These are phyloP conservation scores for Muscicapa adusta DNA, from an alignment of 2,113 vertebrate genomes.

Conservation along the genomic window DNA sequence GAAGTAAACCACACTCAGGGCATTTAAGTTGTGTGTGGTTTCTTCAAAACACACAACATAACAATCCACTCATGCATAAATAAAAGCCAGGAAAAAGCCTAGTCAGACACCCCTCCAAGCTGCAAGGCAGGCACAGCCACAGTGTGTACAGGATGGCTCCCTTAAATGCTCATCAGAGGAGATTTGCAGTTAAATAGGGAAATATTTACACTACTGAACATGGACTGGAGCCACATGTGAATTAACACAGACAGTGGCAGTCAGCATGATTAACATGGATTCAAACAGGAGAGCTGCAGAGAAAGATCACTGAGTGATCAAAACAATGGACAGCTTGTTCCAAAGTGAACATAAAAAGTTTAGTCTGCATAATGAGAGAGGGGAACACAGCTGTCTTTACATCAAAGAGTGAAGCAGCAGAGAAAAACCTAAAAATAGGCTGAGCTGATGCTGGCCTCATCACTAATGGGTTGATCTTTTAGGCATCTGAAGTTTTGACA, in stretches of 20 bases:
- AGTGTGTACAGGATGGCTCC: background rate
- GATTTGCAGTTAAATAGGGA: background rate
- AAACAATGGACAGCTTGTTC: slow-evolving; percentile 43
- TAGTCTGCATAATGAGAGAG: background rate
- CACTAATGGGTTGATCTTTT: background rate
- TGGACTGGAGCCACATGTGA: background rate
- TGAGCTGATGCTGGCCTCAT: background rate
- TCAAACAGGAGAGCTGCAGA: background rate
- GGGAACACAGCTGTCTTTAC: slow-evolving; percentile 44
- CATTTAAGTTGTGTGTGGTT: background rate
- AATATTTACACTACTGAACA: slow-evolving; percentile 5
- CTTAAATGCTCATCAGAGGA: background rate
- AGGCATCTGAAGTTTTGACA: slow-evolving; percentile 35
- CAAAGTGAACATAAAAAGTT: slow-evolving; percentile 1
- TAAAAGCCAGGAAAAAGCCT: background rate
- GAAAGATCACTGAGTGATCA: background rate
- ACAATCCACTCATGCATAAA: background rate
- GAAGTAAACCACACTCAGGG: background rate
- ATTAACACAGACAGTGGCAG: background rate
- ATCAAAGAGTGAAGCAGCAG: slow-evolving; percentile 22
- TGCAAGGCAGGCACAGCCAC: background rate
- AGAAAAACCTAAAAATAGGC: slow-evolving; percentile 17
- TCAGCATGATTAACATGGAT: background rate
- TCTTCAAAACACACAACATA: background rate
- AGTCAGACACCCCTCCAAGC: background rate